Percentiles rank a stretch among this genome's conserved stretches.
These are phyloP conservation scores for Seira ritae DNA, from an alignment of 2,888 invertebrate genomes.

Conservation along the genomic window DNA sequence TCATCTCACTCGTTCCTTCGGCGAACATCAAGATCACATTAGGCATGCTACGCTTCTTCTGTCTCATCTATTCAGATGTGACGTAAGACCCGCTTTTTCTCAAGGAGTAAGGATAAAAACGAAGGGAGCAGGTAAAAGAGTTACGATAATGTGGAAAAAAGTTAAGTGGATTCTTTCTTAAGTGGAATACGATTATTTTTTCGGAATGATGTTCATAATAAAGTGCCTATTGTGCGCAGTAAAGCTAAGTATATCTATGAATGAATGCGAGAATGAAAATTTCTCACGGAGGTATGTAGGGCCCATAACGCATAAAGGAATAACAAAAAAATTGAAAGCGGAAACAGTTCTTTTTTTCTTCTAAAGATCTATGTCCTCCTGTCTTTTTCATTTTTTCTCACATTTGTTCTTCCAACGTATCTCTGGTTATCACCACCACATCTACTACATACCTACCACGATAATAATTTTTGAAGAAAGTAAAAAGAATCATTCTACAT, in stretches of 20 bases:
- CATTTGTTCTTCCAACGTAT: conserved; percentile 22
- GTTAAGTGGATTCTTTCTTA: conserved; percentile 25
- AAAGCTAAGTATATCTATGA: too few relatives aligned
- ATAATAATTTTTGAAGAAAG: not conserved
- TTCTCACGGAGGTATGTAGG: too few relatives aligned
- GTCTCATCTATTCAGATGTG: not conserved
- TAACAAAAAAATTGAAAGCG: not conserved
- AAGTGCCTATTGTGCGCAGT: not conserved
- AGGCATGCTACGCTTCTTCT: not conserved
- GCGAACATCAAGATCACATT: too few relatives aligned
- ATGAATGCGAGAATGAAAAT: not conserved
- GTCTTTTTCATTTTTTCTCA: conserved; percentile 22
- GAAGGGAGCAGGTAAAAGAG: not conserved
- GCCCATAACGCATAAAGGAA: conserved; percentile 1
- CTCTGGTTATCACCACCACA: not conserved
- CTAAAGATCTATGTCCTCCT: conserved; percentile 46
- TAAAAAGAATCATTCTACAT: not conserved
- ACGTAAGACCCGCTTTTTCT: not conserved
- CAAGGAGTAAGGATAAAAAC: not conserved
- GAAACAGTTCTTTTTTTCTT: conserved; percentile 15
- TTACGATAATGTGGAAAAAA: conserved; percentile 30
- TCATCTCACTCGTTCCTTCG: too few relatives aligned
- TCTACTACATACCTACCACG: not conserved
- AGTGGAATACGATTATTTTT: not conserved
- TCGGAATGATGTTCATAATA: conserved; percentile 7